Conservation (phyloP, 2,113 vertebrate genomes). For the Strigops habroptila region DNA sequence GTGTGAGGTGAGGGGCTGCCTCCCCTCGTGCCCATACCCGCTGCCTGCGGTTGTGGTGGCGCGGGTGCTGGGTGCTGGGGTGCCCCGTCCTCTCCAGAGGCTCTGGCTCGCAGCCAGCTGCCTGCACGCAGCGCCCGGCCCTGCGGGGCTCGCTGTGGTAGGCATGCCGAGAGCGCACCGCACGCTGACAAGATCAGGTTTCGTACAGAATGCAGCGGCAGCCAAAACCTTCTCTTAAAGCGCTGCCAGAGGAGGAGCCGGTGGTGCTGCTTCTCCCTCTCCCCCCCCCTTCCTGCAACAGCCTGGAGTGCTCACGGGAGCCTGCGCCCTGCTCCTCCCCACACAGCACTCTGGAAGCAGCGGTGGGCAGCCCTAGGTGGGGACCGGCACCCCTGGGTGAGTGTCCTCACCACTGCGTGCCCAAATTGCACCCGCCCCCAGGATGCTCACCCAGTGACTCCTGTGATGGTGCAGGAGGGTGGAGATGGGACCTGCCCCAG, state of each 20-base stretch:
- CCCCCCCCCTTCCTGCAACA: background rate
- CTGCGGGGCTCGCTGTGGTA: constrained; percentile 4
- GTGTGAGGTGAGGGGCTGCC: accelerated
- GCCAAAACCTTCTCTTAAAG: constrained; percentile 24
- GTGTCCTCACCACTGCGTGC: background rate
- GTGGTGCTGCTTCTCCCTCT: background rate
- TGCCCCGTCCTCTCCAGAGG: background rate
- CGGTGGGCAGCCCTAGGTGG: accelerated
- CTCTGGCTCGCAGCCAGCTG: background rate
- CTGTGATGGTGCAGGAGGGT: background rate
- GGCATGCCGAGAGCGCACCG: background rate
- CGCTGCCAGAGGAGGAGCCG: background rate
- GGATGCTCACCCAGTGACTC: accelerated
- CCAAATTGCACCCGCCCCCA: accelerated
- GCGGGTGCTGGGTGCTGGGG: background rate
- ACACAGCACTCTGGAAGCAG: accelerated
- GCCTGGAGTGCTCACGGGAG: background rate
- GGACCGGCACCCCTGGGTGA: accelerated
- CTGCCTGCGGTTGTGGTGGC: background rate
- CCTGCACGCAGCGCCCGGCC: background rate
- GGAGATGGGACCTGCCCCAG: background rate
- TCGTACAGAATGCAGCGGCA: background rate
- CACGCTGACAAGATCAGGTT: constrained; percentile 38
- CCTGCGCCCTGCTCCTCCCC: background rate
- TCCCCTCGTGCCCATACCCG: accelerated